Evolutionary conservation across 1,140 invertebrate genomes (phyloP), one percentile per base, ranked within the genome.

Genomic region (Oreohelix idahoensis): DNA sequence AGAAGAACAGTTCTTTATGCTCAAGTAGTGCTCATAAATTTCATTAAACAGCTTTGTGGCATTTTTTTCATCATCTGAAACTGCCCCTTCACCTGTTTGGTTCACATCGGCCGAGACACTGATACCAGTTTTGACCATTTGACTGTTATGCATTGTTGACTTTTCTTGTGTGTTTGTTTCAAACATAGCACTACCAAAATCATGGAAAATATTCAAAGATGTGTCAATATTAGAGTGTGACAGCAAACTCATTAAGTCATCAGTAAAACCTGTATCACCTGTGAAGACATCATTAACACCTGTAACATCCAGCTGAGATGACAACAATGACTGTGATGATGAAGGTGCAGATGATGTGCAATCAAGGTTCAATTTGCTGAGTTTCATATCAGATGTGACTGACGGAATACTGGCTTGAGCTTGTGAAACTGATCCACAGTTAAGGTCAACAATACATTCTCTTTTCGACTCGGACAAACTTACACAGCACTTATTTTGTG

Each of bases 91-190:
- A n/a, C n/a, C 26, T 4, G 23, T 53, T n/a, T 63, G 70, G 63
- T 71, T 66, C 32, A 83, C 73, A 84, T 84, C 85, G 51, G 73
- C 35, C 51, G 80, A 35, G 36, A 77, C n/a, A 38, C 32, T 51
- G 39, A 80, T 32, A 58, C 69, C 32, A 36, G 8, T 49, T 49
- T 49, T n/a, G n/a, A n/a, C n/a, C n/a, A n/a, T 49, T 17, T 23
- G n/a, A 32, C 32, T 15, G 32, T 36, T 82, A 1, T 73, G 39
- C 29, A 17, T 78, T 29, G n/a, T n/a, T n/a, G n/a, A n/a, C n/a
- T n/a, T n/a, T n/a, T n/a, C n/a, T n/a, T n/a, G n/a, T n/a, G 20
- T 78, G 26, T 66, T 66, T 26, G 63, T 5, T 26, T 69, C 58
- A 2, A 45, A n/a, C 8, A 39, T 11, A n/a, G 63, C 36, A 11